These are phyloP conservation scores for Tenrec ecaudatus DNA, from an alignment of 2,113 vertebrate species.

Conservation along the genomic window DNA sequence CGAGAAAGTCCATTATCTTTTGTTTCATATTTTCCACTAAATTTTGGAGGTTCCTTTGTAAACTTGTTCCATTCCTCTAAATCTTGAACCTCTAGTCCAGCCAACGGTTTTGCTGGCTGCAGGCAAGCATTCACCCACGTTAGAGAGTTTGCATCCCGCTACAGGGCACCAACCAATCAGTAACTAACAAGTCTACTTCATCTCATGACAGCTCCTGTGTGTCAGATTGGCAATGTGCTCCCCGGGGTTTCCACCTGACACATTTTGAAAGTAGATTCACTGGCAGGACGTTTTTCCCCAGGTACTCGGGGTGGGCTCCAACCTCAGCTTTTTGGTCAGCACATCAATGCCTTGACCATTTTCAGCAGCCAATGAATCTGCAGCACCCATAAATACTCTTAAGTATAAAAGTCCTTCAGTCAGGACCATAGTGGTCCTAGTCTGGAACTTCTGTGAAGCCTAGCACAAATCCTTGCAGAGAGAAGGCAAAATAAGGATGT, in stretches of 20 bases:
- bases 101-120: background rate
- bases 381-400: background rate
- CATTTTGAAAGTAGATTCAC: background rate
- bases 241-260: background rate
- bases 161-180: rapidly evolving
- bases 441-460: background rate
- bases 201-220: background rate
- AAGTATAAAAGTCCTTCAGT: background rate
- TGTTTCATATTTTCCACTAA: too few species aligned
- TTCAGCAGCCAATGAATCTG: background rate
- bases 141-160: too few species aligned
- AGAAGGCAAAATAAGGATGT: rapidly evolving
- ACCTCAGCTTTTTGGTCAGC: background rate
- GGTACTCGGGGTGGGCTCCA: background rate
- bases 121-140: background rate
- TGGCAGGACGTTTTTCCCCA: background rate
- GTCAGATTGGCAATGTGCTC: background rate
- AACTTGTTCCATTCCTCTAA: background rate
- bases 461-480: background rate
- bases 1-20: too few species aligned
- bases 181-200: background rate
- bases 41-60: too few species aligned
- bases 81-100: too few species aligned
- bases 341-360: background rate
- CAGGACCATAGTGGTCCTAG: background rate